phyloP scores from a whole-genome alignment of 1,140 invertebrate species.

The Zaprionus capensis region DNA sequence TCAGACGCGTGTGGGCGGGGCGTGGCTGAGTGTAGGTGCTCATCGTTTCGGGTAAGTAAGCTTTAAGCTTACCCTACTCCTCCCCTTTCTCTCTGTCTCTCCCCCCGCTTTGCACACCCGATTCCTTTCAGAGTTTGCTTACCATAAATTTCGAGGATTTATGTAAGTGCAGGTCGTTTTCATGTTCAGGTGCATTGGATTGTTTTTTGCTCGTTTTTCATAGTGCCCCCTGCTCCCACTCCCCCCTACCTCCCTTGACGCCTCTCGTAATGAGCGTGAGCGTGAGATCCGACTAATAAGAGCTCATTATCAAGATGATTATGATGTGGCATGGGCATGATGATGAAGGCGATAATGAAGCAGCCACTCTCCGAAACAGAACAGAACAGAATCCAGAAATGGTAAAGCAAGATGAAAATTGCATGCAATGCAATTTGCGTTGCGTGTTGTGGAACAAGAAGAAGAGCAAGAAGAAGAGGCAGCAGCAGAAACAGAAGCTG shows the following conservation, averaged over 20 bases:
- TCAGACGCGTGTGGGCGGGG: not conserved
- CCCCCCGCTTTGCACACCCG: not conserved
- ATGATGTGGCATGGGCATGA: conserved; percentile 4
- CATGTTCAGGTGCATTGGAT: conserved; percentile 28
- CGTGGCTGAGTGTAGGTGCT: not conserved
- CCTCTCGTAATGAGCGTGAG: conserved; percentile 52
- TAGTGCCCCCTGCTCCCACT: conserved; percentile 12
- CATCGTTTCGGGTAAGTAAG: not conserved
- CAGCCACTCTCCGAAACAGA: conserved; percentile 11
- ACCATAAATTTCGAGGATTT: conserved; percentile 30
- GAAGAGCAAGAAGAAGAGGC: not conserved
- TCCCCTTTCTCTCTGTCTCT: no score
- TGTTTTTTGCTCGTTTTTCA: conserved; percentile 9
- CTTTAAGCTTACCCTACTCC: not conserved
- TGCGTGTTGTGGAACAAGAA: conserved; percentile 11
- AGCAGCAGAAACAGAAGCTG: conserved; percentile 7
- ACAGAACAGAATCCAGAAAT: conserved; percentile 24
- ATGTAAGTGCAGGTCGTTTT: conserved; percentile 17
- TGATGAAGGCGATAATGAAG: conserved; percentile 22
- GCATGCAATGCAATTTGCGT: conserved; percentile 60
- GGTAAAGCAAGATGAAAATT: conserved; percentile 56
- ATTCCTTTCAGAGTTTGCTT: conserved; percentile 7
- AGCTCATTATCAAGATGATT: conserved; percentile 21
- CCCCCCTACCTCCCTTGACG: conserved; percentile 2
- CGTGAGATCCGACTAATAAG: conserved; percentile 52